phyloP scores from a whole-genome alignment of 1,140 invertebrate species.

The Psix sp. region DNA sequence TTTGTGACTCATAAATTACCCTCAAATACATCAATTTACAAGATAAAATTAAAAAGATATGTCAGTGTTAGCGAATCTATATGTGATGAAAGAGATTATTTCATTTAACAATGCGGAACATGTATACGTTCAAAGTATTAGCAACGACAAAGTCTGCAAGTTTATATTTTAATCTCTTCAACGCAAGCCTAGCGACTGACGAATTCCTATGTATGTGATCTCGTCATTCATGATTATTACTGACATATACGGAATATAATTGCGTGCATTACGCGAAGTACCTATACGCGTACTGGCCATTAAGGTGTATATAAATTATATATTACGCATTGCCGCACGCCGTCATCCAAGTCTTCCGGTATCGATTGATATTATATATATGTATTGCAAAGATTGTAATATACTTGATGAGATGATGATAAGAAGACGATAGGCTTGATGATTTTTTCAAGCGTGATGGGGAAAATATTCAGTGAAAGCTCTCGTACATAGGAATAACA shows the following conservation, averaged over 20 bases:
- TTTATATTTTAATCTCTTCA: conserved; percentile 22
- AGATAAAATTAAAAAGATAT: conserved; percentile 13
- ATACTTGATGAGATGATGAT: conserved; percentile 35
- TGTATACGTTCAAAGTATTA: conserved; percentile 29
- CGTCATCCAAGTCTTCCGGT: conserved; percentile 37
- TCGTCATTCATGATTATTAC: conserved; percentile 43
- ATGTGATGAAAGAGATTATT: too few relatives aligned
- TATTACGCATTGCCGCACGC: conserved; percentile 41
- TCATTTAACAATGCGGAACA: conserved; percentile 22
- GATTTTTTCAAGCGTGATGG: conserved; percentile 22
- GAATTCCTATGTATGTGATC: conserved; percentile 41
- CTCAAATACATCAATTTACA: conserved; percentile 15
- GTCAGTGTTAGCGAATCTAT: too few relatives aligned
- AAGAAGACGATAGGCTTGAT: conserved; percentile 23
- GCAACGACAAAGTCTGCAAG: conserved; percentile 16
- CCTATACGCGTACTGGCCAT: conserved; percentile 39
- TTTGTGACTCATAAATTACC: too few relatives aligned
- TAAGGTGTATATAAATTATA: conserved; percentile 53
- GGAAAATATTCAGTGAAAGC: conserved; percentile 5
- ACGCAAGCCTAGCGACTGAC: background rate
- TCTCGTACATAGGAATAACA: too few relatives aligned
- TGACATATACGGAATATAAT: conserved; percentile 48
- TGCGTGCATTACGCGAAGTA: conserved; percentile 48
- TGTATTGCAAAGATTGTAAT: conserved; percentile 14
- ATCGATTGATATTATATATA: conserved; percentile 48